phyloP scores from a whole-genome alignment of 2,797 vertebrate genomes.

The Ataeniobius toweri region DNA sequence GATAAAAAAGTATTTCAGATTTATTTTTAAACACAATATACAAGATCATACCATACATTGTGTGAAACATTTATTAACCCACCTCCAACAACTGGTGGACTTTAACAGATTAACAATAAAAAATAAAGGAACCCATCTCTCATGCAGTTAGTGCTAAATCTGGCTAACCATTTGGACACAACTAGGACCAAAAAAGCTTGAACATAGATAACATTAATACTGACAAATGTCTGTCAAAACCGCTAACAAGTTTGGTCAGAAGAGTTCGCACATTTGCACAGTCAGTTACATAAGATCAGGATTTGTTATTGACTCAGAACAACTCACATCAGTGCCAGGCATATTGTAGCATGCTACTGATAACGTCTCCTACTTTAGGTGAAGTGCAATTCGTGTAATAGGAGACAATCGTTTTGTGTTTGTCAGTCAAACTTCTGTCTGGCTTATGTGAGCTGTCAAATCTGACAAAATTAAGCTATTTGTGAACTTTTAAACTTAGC shows the following conservation, averaged over 20 bases:
- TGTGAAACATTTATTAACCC: slow-evolving; percentile 93
- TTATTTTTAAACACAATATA: slow-evolving; percentile 96
- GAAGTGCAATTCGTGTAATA: slow-evolving; percentile 72
- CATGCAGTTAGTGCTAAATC: slow-evolving; percentile 94
- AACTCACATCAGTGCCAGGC: slow-evolving; percentile 86
- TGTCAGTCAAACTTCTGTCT: slow-evolving; percentile 63
- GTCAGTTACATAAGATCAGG: slow-evolving; percentile 88
- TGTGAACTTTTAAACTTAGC: slow-evolving; percentile 52
- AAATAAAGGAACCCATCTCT: slow-evolving; percentile 82
- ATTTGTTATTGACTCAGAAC: slow-evolving; percentile 80
- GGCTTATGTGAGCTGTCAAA: slow-evolving; percentile 51
- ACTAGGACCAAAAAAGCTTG: slow-evolving; percentile 87
- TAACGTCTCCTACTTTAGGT: slow-evolving; percentile 67
- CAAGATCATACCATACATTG: slow-evolving; percentile 97
- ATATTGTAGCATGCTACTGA: slow-evolving; percentile 83
- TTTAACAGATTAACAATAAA: slow-evolving; percentile 80
- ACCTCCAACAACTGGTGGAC: slow-evolving; percentile 88
- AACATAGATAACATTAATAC: slow-evolving; percentile 88
- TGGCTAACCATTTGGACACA: slow-evolving; percentile 87
- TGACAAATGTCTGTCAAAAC: slow-evolving; percentile 87
- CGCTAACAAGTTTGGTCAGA: slow-evolving; percentile 89
- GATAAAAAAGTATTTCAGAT: slow-evolving; percentile 99
- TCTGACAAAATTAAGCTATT: slow-evolving; percentile 41
- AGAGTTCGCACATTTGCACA: slow-evolving; percentile 91
- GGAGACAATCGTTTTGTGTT: slow-evolving; percentile 59